phyloP scores from a whole-genome alignment of 2,888 invertebrate genomes.

The Hemistola chrysoprasaria region DNA sequence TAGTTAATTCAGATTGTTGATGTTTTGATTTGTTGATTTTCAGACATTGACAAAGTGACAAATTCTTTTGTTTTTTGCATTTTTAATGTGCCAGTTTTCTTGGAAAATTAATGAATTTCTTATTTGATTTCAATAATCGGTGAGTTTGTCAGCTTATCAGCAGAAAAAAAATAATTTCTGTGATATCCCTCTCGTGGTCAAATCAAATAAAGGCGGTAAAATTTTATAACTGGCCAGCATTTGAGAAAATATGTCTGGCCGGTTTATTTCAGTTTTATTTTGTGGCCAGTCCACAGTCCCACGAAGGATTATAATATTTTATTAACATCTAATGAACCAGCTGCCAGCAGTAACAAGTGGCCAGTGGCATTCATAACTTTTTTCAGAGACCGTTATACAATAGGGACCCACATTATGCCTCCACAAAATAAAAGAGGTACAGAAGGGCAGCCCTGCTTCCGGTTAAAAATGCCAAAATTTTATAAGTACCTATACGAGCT shows the following conservation, averaged over 20 bases:
- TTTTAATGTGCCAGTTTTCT: constrained; percentile 60
- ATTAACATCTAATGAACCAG: too few species aligned
- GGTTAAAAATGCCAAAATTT: too few species aligned
- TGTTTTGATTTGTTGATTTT: constrained; percentile 52
- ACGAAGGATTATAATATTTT: neutral
- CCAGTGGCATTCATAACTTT: too few species aligned
- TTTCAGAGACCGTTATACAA: too few species aligned
- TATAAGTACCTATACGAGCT: too few species aligned
- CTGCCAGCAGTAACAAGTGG: too few species aligned
- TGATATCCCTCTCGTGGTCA: neutral
- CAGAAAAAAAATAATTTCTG: constrained; percentile 22
- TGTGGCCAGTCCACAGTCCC: constrained; percentile 45
- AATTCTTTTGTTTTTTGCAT: constrained; percentile 62
- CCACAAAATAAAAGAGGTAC: too few species aligned
- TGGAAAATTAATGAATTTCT: constrained; percentile 41
- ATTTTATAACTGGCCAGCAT: constrained; percentile 26
- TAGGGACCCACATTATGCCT: too few species aligned
- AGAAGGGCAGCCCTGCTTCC: too few species aligned
- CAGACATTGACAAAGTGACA: constrained; percentile 41
- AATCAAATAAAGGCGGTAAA: constrained; percentile 13
- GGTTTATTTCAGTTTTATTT: constrained; percentile 39
- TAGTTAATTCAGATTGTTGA: constrained; percentile 31
- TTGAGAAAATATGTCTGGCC: constrained; percentile 42
- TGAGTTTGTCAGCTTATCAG: constrained; percentile 28
- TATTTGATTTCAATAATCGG: constrained; percentile 27